These are phyloP conservation scores for Brachionus rotundiformis DNA, from an alignment of 1,140 invertebrate species.

Conservation along the genomic window DNA sequence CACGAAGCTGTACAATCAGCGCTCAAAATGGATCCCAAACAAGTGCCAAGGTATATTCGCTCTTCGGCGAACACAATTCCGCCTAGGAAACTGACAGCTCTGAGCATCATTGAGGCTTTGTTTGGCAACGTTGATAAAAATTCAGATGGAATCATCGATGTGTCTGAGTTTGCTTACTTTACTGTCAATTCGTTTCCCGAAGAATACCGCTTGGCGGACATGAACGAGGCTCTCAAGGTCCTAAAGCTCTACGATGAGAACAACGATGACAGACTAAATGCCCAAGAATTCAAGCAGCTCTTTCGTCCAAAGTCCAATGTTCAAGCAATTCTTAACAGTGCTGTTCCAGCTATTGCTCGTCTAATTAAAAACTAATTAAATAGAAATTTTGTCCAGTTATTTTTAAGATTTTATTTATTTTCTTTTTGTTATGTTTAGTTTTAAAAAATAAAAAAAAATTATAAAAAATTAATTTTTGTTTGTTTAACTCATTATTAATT, in stretches of 20 bases:
- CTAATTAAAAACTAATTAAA: constrained; percentile 18
- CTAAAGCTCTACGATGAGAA: constrained; percentile 44
- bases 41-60: background rate
- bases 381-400: constrained; percentile 27
- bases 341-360: background rate
- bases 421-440: background rate
- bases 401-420: background rate
- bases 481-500: background rate
- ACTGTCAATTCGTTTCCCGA: constrained; percentile 1
- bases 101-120: constrained; percentile 39
- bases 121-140: constrained; percentile 32
- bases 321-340: constrained; percentile 15
- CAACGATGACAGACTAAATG: constrained; percentile 45
- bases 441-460: background rate
- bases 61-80: constrained; percentile 22
- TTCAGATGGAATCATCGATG: background rate
- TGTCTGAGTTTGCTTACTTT: constrained; percentile 44
- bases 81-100: constrained; percentile 27
- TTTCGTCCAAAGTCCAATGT: constrained; percentile 18
- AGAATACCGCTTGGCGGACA: background rate
- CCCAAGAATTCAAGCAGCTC: background rate
- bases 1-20: background rate
- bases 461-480: background rate
- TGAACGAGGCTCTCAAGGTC: constrained; percentile 40
- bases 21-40: background rate